phyloP scores from a whole-genome alignment of 1,140 invertebrate species.

The Ceratoteleas bidentatus region DNA sequence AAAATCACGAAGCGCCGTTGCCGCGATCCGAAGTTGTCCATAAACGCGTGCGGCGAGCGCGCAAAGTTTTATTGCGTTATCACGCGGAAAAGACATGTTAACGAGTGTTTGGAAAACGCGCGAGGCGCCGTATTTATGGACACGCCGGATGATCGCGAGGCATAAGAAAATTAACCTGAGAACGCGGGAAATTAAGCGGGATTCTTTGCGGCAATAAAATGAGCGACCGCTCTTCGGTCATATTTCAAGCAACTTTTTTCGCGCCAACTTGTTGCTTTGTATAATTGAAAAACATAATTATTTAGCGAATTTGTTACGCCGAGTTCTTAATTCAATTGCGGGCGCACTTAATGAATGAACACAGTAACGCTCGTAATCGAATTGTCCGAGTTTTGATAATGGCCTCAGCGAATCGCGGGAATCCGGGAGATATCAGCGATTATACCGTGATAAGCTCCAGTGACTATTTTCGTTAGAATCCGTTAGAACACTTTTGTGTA shows the following conservation, averaged over 20 bases:
- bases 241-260: constrained; percentile 34
- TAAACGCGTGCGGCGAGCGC: constrained; percentile 3
- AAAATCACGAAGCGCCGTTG: no score
- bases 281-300: constrained; percentile 30
- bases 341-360: background rate
- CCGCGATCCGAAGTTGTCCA: background rate
- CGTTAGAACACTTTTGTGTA: no score
- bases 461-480: no score
- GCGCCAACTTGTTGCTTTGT: constrained; percentile 34
- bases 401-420: no score
- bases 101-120: constrained; percentile 25
- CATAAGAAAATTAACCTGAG: constrained; percentile 31
- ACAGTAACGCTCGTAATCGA: background rate
- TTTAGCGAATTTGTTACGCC: constrained; percentile 9
- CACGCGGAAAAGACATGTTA: constrained; percentile 20
- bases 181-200: constrained; percentile 31
- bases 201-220: constrained; percentile 31
- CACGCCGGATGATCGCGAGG: constrained; percentile 22
- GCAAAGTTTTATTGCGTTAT: constrained; percentile 21
- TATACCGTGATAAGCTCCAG: no score
- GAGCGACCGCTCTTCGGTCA: constrained; percentile 22
- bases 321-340: background rate
- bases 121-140: constrained; percentile 24
- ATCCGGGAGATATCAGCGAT: no score
- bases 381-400: background rate